A percentile compares a stretch with the other conserved stretches of the same genome.
These are phyloP conservation scores for Apteryx mantelli DNA, from an alignment of 2,113 vertebrate species.

Conservation along the genomic window DNA sequence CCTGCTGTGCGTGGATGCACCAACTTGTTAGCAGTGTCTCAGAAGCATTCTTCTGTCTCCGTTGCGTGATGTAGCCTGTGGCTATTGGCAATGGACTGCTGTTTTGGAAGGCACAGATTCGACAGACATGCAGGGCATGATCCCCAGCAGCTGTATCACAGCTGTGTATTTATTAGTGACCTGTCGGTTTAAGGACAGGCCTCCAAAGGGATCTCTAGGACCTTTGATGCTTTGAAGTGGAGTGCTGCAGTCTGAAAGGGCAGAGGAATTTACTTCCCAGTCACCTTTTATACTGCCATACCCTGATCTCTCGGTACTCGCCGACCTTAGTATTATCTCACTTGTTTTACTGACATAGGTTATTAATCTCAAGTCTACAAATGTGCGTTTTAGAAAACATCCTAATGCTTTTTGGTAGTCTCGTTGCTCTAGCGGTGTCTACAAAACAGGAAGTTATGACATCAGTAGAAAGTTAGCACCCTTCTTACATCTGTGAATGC, in stretches of 20 bases:
- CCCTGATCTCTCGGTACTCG: background rate
- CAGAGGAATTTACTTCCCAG: background rate
- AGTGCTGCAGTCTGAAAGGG: background rate
- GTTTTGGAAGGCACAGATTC: background rate
- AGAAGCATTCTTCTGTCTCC: background rate
- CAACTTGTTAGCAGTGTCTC: slow-evolving; percentile 16
- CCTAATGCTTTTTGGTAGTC: background rate
- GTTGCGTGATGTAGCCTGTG: background rate
- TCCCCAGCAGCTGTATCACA: background rate
- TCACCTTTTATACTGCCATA: background rate
- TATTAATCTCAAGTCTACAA: background rate
- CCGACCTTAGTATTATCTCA: background rate
- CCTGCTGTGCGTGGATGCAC: background rate
- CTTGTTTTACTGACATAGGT: background rate
- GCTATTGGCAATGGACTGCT: background rate
- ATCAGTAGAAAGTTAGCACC: background rate
- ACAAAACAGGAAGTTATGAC: background rate
- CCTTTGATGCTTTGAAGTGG: background rate
- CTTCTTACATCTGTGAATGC: rapidly evolving
- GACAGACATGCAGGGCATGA: background rate
- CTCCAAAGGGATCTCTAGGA: background rate
- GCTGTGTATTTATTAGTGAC: background rate
- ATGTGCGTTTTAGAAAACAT: background rate
- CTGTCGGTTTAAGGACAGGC: background rate
- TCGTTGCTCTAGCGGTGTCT: background rate